phyloP scores from a whole-genome alignment of 2,113 vertebrate genomes.

The Thymallus thymallus region DNA sequence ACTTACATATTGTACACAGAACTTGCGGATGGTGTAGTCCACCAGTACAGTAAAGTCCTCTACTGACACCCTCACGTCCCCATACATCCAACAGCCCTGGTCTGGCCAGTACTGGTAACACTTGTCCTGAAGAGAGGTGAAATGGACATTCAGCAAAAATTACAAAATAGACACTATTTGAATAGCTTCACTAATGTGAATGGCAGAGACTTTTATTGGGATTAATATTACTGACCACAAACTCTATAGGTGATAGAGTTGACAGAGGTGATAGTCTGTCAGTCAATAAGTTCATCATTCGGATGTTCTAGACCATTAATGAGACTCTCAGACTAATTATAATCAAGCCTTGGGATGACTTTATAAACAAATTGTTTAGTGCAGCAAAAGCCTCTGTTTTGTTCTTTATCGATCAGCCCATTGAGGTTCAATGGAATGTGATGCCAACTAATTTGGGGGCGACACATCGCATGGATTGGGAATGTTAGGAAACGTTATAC shows the following conservation, averaged over 20 bases:
- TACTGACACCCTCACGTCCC: slow-evolving; percentile 82
- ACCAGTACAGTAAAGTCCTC: slow-evolving; percentile 91
- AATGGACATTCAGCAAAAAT: not conserved
- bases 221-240: not conserved
- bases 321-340: slow-evolving; percentile 74
- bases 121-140: slow-evolving; percentile 79
- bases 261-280: slow-evolving; percentile 14
- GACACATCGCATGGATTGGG: slow-evolving; percentile 57
- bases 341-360: slow-evolving; percentile 34
- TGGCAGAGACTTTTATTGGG: too few relatives aligned
- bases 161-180: too few relatives aligned
- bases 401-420: slow-evolving; percentile 70
- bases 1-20: slow-evolving; percentile 90
- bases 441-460: slow-evolving; percentile 61
- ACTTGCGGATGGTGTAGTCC: slow-evolving; percentile 94
- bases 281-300: slow-evolving; percentile 61
- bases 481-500: slow-evolving; percentile 47
- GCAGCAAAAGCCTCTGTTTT: slow-evolving; percentile 60
- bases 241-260: not conserved
- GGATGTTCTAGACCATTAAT: slow-evolving; percentile 67
- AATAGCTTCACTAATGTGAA: too few relatives aligned
- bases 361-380: slow-evolving; percentile 72
- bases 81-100: slow-evolving; percentile 95
- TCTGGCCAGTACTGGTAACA: slow-evolving; percentile 96
- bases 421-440: slow-evolving; percentile 57